Percentiles rank a stretch among this genome's conserved stretches.
Conservation (phyloP, 2,888 invertebrate species). For the Dynastes maya region DNA sequence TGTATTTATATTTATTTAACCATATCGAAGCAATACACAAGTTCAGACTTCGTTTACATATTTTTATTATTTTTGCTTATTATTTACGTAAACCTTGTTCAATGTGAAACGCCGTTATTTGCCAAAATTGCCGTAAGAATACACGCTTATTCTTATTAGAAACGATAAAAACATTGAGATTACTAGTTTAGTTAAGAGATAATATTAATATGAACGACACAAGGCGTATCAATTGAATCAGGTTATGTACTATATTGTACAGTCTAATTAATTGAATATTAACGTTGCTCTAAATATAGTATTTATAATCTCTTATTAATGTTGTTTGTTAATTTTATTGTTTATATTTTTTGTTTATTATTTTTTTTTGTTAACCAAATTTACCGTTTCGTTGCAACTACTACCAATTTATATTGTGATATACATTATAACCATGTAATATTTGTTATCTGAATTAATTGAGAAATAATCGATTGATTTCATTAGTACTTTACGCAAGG, state of each 20-base stretch:
- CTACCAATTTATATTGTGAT: conserved; percentile 45
- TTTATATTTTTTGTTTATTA: conserved; percentile 41
- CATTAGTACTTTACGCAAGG: background rate
- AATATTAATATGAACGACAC: background rate
- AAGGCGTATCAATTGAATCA: conserved; percentile 24
- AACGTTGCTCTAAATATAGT: conserved; percentile 41
- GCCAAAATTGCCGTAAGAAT: conserved; percentile 19
- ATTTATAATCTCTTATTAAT: conserved; percentile 37
- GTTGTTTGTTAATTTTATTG: conserved; percentile 38
- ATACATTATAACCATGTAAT: conserved; percentile 14
- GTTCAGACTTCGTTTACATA: background rate
- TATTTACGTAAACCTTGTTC: conserved; percentile 2
- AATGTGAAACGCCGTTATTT: conserved; percentile 4
- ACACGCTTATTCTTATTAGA: background rate
- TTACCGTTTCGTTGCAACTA: conserved; percentile 4
- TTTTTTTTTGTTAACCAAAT: conserved; percentile 42
- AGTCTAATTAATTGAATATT: conserved; percentile 33
- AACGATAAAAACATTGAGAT: conserved; percentile 25
- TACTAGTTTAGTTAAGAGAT: background rate
- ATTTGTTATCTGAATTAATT: conserved; percentile 28
- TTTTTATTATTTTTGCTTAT: background rate
- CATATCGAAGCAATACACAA: too few species aligned
- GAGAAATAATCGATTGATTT: background rate
- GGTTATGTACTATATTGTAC: conserved; percentile 41
- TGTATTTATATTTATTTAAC: too few species aligned